These are phyloP conservation scores for Apotomis betuletana DNA, from an alignment of 2,888 invertebrate genomes.

Conservation along the genomic window DNA sequence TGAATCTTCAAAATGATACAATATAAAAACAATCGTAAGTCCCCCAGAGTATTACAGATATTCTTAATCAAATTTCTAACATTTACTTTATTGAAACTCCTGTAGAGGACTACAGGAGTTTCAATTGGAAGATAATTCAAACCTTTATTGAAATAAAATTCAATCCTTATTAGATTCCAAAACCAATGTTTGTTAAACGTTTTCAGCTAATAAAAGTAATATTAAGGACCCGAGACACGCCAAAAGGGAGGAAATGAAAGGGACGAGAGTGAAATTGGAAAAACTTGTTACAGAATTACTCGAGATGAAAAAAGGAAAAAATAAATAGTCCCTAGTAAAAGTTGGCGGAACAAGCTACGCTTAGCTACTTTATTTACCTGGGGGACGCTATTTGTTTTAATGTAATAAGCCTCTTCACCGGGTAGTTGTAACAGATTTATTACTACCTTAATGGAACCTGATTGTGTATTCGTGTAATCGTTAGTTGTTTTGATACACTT, in stretches of 20 bases:
- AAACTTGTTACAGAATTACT: conserved; percentile 81
- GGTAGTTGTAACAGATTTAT: conserved; percentile 13
- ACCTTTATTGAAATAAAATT: conserved; percentile 65
- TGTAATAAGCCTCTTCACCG: conserved; percentile 26
- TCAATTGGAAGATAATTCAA: conserved; percentile 31
- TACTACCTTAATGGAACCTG: not conserved
- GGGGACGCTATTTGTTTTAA: conserved; percentile 49
- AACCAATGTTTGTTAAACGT: conserved; percentile 81
- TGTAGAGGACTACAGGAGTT: not conserved
- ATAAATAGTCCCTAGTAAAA: conserved; percentile 73
- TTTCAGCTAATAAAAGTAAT: conserved; percentile 82
- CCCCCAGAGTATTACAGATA: not conserved
- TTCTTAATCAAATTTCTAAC: conserved; percentile 4
- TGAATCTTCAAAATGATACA: too few species aligned
- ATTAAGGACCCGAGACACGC: conserved; percentile 71
- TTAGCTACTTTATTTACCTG: conserved; percentile 57
- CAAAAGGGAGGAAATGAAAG: conserved; percentile 79
- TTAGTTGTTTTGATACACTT: too few species aligned
- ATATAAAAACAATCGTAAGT: not conserved
- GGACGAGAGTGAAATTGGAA: conserved; percentile 82
- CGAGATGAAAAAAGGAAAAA: conserved; percentile 73
- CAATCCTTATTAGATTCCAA: conserved; percentile 72
- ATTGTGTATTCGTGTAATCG: not conserved
- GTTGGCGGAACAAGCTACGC: conserved; percentile 63
- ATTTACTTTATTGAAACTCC: conserved; percentile 11